Conservation (phyloP, 2,888 invertebrate species). For the Drosophila flavopinicola region DNA sequence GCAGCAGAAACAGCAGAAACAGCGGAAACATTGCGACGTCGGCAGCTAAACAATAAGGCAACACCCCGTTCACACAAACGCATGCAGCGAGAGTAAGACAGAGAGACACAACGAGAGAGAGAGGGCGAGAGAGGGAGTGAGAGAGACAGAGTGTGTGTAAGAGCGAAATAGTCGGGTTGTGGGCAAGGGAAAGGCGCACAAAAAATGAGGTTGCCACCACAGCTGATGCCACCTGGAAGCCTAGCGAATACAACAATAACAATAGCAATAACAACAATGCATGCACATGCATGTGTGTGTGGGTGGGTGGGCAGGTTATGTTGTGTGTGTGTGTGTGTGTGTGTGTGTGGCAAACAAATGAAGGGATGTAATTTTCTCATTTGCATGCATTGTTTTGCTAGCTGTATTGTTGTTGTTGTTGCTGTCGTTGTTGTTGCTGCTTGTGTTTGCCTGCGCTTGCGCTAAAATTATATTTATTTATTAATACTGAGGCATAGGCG, state of each 20-base stretch:
- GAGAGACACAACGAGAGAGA: background rate
- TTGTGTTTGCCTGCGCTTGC: slow-evolving; percentile 82
- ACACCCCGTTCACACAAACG: slow-evolving; percentile 64
- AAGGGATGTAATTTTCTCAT: slow-evolving; percentile 84
- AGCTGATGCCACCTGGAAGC: slow-evolving; percentile 53
- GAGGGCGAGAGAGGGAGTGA: slow-evolving; percentile 2
- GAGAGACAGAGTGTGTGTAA: slow-evolving; percentile 4
- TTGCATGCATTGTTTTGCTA: slow-evolving; percentile 71
- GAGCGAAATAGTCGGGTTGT: background rate
- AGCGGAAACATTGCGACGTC: slow-evolving; percentile 36
- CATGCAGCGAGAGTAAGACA: slow-evolving; percentile 11
- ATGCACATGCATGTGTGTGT: slow-evolving; percentile 12
- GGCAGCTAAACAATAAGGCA: slow-evolving; percentile 70
- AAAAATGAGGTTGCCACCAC: slow-evolving; percentile 79
- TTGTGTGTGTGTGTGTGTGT: slow-evolving; percentile 22
- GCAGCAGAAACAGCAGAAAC: slow-evolving; percentile 29
- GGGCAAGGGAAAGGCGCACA: slow-evolving; percentile 26
- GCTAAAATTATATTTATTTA: slow-evolving; percentile 84
- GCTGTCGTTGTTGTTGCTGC: slow-evolving; percentile 19
- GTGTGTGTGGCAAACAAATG: slow-evolving; percentile 79
- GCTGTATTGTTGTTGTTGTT: slow-evolving; percentile 57
- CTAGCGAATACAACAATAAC: slow-evolving; percentile 25
- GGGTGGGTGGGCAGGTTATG: background rate
- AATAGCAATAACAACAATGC: slow-evolving; percentile 46
- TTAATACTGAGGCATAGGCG: slow-evolving; percentile 82